A percentile compares a stretch with the other conserved stretches of the same genome.
Evolutionary conservation across 2,888 invertebrate species (phyloP).

Genomic region (Dynastes hyllus): DNA sequence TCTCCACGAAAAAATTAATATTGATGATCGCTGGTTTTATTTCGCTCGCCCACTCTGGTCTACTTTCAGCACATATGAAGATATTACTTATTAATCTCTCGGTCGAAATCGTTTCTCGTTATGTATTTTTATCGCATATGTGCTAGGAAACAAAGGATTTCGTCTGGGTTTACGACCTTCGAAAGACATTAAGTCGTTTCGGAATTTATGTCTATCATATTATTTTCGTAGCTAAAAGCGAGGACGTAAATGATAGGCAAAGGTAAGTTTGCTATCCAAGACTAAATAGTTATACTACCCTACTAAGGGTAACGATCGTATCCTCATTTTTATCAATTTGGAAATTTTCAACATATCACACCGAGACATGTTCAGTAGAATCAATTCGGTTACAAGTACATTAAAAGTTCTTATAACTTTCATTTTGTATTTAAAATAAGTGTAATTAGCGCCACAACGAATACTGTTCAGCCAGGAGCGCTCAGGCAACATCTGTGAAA

Average conservation of each 20-base stretch:
- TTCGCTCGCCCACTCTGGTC: slow-evolving; percentile 15
- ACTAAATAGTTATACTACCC: background rate
- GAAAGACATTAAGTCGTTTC: background rate
- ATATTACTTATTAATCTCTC: slow-evolving; percentile 30
- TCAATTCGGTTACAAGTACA: too few species aligned
- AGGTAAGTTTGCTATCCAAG: background rate
- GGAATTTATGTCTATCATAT: background rate
- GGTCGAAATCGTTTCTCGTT: background rate
- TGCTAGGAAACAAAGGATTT: background rate
- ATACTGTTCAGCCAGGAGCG: too few species aligned
- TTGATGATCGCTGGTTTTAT: slow-evolving; percentile 33
- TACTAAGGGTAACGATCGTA: too few species aligned
- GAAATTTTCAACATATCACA: too few species aligned
- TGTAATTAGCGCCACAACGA: too few species aligned
- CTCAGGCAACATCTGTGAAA: too few species aligned
- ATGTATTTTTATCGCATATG: background rate
- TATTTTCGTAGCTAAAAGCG: background rate
- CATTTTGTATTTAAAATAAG: too few species aligned
- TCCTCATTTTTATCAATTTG: too few species aligned
- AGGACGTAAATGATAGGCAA: background rate
- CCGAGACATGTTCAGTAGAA: too few species aligned
- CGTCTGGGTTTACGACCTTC: too few species aligned
- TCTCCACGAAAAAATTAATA: slow-evolving; percentile 40
- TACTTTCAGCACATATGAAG: slow-evolving; percentile 25
- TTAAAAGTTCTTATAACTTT: too few species aligned